Evolutionary conservation across 2,888 invertebrate genomes (phyloP).

Genomic region (Mythimna impura): DNA sequence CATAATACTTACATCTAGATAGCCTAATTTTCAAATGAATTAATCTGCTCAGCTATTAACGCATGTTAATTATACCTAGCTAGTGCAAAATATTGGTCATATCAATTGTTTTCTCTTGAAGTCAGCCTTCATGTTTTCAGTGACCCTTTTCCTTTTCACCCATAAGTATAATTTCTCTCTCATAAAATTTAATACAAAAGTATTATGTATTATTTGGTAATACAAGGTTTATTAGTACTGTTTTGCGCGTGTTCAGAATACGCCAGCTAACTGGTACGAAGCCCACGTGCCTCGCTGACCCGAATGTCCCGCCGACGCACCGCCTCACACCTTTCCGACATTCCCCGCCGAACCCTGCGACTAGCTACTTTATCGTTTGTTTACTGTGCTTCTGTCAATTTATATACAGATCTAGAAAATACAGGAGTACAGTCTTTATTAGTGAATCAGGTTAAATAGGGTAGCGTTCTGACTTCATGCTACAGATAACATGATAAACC

Average conservation of each 20-base stretch:
- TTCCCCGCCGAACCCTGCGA: conserved; percentile 56
- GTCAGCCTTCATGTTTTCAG: background rate
- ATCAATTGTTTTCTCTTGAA: background rate
- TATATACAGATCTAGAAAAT: conserved; percentile 8
- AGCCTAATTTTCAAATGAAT: background rate
- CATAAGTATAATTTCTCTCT: background rate
- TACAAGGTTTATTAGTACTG: background rate
- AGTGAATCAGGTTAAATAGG: background rate
- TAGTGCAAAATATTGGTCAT: background rate
- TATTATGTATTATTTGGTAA: background rate
- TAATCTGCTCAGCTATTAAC: background rate
- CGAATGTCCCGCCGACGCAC: conserved; percentile 79
- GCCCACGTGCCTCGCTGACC: conserved; percentile 78
- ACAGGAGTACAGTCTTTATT: background rate
- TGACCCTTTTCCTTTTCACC: background rate
- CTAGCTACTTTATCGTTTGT: conserved; percentile 38
- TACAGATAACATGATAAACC: background rate
- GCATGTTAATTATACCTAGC: background rate
- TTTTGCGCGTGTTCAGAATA: conserved; percentile 44
- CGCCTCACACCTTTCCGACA: conserved; percentile 67
- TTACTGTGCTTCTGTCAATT: conserved; percentile 38
- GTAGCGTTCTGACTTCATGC: background rate
- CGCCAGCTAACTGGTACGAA: conserved; percentile 61
- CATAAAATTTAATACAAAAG: background rate
- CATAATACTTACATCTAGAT: too few relatives aligned